phyloP scores from a whole-genome alignment of 2,888 invertebrate genomes.

The Lacanobia oleracea region DNA sequence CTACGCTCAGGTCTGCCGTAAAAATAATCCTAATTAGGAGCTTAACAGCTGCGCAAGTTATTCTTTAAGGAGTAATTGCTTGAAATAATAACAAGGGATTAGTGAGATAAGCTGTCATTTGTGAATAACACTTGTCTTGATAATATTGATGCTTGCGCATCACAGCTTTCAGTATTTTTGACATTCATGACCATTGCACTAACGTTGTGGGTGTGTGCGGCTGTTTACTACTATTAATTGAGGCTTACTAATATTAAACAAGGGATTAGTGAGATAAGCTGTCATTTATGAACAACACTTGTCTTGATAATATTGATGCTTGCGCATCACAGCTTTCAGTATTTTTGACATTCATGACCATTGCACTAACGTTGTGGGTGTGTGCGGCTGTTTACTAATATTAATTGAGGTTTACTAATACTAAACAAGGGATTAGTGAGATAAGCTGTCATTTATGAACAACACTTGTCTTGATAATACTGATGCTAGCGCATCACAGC shows the following conservation, averaged over 20 bases:
- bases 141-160: background rate
- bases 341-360: background rate
- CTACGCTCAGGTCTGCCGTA: constrained; percentile 35
- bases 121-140: constrained; percentile 11
- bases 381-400: background rate
- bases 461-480: constrained; percentile 6
- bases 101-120: constrained; percentile 33
- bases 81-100: constrained; percentile 56
- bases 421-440: constrained; percentile 49
- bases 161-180: background rate
- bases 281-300: constrained; percentile 14
- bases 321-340: constrained; percentile 1
- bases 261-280: constrained; percentile 43
- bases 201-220: background rate
- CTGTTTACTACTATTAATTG: background rate
- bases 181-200: background rate
- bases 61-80: constrained; percentile 48
- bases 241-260: too few relatives aligned
- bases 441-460: constrained; percentile 21
- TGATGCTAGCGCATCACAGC: background rate
- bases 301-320: constrained; percentile 4
- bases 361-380: background rate
- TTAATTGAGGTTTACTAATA: too few relatives aligned
- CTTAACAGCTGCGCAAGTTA: constrained; percentile 47
- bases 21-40: constrained; percentile 59